Base-by-base conservation (phyloP, 2,888 invertebrate genomes). In the Imbricaverruca yamaguchii region DNA sequence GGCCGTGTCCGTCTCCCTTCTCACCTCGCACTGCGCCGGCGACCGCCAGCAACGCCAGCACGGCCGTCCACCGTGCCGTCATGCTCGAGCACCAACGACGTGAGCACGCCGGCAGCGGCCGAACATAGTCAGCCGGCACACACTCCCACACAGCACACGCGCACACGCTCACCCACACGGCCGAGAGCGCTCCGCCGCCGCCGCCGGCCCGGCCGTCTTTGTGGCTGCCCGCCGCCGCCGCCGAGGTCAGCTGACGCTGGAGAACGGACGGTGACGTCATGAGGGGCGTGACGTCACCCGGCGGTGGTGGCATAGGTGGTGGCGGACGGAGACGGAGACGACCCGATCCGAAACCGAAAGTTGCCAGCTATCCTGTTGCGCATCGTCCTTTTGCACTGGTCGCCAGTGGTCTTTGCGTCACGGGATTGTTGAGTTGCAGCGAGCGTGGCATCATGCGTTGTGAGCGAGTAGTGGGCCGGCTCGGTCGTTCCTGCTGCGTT, bases 321-420 rank as follows among this genome's bases (percentile, higher is more conserved):
- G 25, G 63, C 63, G 59, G 79, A 81, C 55, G 69, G 81, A 11
- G 79, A 81, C 55, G 69, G 81, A 11, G 18, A 57, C n/a, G 57
- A 57, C 57, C 57, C 18, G 56, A 61, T 23, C 67, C 57, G 57
- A 25, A 65, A 65, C 25, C 15, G 65, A 65, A 65, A 80, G 56
- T 59, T 1, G n/a, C 23, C 57, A n/a, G 39, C 21, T n/a, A 21
- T 39, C 39, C 39, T 39, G 39, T 39, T 39, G 39, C 39, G 39
- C 39, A 39, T 39, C 39, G 39, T 39, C 39, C 39, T 39, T 39
- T 39, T 39, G 39, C 39, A 39, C 39, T 39, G 39, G 39, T 39
- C 39, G 39, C 39, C n/a, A n/a, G n/a, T n/a, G n/a, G n/a, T 39
- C 39, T 1, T 39, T 39, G 39, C 39, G 39, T 39, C 39, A 39